Conservation (phyloP, 2,113 vertebrate genomes). For the Cynoglossus semilaevis region DNA sequence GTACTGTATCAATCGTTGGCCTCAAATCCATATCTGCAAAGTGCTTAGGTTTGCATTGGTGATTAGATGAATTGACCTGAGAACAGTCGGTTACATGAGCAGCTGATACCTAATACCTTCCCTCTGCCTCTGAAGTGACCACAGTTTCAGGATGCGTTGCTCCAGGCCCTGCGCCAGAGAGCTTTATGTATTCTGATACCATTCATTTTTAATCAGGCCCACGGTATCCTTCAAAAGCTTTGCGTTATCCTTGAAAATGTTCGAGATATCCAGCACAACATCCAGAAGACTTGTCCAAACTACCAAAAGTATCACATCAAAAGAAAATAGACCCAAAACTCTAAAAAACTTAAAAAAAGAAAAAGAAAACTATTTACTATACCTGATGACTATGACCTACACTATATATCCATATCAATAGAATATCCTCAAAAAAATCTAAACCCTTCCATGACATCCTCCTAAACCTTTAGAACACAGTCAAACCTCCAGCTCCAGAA, state of each 20-base stretch:
- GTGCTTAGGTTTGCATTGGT: slow-evolving; percentile 76
- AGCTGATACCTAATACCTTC: slow-evolving; percentile 68
- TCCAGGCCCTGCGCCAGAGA: slow-evolving; percentile 66
- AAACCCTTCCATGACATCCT: too few species aligned
- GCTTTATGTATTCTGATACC: slow-evolving; percentile 75
- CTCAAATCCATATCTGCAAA: slow-evolving; percentile 75
- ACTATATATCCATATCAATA: too few species aligned
- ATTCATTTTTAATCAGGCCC: slow-evolving; percentile 77
- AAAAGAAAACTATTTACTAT: too few species aligned
- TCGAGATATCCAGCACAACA: too few species aligned
- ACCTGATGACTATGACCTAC: too few species aligned
- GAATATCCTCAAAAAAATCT: too few species aligned
- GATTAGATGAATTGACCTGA: slow-evolving; percentile 72
- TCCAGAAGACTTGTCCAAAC: too few species aligned
- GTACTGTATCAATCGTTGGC: slow-evolving; percentile 70
- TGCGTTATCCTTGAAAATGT: neutral
- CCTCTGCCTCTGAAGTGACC: slow-evolving; percentile 70
- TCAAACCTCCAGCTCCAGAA: too few species aligned
- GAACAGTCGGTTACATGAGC: slow-evolving; percentile 73
- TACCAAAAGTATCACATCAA: too few species aligned
- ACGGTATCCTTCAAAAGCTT: slow-evolving; percentile 66
- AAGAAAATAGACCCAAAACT: too few species aligned
- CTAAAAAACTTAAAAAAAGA: too few species aligned
- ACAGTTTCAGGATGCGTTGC: slow-evolving; percentile 71
- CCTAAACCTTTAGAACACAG: too few species aligned